A percentile compares a stretch with the other conserved stretches of the same genome.
phyloP scores from a whole-genome alignment of 2,888 invertebrate species.

The Lymantria dispar region DNA sequence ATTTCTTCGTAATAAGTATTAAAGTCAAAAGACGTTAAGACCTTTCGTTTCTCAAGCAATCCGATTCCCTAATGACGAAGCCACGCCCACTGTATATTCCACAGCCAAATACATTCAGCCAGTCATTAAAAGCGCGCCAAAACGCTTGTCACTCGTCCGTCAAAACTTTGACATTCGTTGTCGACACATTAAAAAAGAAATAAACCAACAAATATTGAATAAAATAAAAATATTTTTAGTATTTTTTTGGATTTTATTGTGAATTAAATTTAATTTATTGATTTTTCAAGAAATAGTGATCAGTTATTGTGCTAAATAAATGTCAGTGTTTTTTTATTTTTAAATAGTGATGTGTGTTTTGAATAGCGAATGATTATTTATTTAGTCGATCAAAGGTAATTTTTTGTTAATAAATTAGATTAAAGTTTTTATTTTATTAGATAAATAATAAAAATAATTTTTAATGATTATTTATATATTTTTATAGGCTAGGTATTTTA shows the following conservation, averaged over 20 bases:
- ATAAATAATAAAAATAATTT: too few species aligned
- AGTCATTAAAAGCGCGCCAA: constrained; percentile 31
- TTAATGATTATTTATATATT: too few species aligned
- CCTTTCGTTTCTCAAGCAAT: not conserved
- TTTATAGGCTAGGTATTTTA: too few species aligned
- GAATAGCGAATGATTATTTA: not conserved
- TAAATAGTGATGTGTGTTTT: constrained; percentile 12
- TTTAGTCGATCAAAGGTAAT: not conserved
- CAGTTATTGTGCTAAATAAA: not conserved
- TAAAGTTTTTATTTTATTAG: too few species aligned
- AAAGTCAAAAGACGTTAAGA: not conserved
- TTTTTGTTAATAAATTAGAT: not conserved
- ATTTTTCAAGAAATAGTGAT: not conserved
- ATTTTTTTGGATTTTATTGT: not conserved
- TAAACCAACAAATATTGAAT: not conserved
- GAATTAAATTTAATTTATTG: not conserved
- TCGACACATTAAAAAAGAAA: constrained; percentile 6
- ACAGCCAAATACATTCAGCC: constrained; percentile 4
- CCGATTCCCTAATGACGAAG: constrained; percentile 1
- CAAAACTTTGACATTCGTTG: constrained; percentile 24
- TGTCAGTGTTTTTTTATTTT: not conserved
- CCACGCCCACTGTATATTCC: constrained; percentile 20
- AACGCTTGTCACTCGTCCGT: constrained; percentile 22
- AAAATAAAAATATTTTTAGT: too few species aligned
- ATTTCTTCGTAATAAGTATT: too few species aligned